Percentiles rank a stretch among this genome's conserved stretches.
phyloP scores from a whole-genome alignment of 2,888 invertebrate species.

The Scrobipalpa atriplicella region DNA sequence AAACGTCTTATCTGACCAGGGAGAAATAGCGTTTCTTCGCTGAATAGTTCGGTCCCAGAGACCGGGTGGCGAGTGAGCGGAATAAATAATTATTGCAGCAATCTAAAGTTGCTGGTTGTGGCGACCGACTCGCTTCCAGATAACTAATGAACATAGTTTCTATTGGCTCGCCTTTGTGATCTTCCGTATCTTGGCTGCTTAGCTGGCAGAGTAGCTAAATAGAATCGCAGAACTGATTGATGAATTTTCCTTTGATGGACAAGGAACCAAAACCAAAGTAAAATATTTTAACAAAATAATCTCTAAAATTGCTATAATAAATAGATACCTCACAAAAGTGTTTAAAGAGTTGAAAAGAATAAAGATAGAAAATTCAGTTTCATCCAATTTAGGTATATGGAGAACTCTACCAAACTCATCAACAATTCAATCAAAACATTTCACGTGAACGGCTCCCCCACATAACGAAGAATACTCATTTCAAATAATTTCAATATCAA shows the following conservation, averaged over 20 bases:
- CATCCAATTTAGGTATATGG: too few species aligned
- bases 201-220: conserved; percentile 15
- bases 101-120: conserved; percentile 71
- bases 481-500: conserved; percentile 15
- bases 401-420: neutral
- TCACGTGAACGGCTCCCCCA: neutral
- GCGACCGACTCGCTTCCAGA: conserved; percentile 54
- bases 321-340: too few species aligned
- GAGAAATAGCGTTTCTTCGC: conserved; percentile 79
- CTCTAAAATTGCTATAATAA: too few species aligned
- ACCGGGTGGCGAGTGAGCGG: conserved; percentile 76
- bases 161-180: conserved; percentile 55
- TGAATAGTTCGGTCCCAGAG: conserved; percentile 73
- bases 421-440: neutral
- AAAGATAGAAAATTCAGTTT: too few species aligned
- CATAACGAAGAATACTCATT: neutral
- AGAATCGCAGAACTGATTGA: neutral
- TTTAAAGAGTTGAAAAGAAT: too few species aligned
- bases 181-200: conserved; percentile 31
- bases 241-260: neutral
- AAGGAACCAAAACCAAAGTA: too few species aligned
- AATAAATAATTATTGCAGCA: conserved; percentile 81
- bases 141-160: conserved; percentile 74
- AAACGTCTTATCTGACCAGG: conserved; percentile 81
- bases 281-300: too few species aligned